These are phyloP conservation scores for Agrilus biguttatus DNA, from an alignment of 2,888 invertebrate genomes.

Conservation along the genomic window DNA sequence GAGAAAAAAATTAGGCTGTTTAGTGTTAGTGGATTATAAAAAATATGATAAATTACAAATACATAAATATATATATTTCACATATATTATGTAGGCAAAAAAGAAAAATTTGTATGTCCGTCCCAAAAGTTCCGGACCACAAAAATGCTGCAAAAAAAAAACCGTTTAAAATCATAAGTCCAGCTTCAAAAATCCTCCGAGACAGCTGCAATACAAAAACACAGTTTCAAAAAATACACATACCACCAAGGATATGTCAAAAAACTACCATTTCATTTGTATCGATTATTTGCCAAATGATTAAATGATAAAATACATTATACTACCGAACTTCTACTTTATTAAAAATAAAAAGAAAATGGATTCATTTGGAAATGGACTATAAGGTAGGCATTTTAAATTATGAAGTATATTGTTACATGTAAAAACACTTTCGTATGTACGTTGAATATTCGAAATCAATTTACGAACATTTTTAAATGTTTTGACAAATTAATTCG, in stretches of 20 bases:
- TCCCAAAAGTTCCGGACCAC: conserved; percentile 14
- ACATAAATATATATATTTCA: conserved; percentile 4
- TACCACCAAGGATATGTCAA: conserved; percentile 33
- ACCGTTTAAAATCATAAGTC: conserved; percentile 21
- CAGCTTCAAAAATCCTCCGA: conserved; percentile 27
- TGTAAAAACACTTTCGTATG: no score
- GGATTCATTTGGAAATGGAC: no score
- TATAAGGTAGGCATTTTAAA: no score
- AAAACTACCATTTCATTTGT: conserved; percentile 17
- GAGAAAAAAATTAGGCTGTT: neutral
- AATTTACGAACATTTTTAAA: no score
- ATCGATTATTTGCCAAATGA: no score
- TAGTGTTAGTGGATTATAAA: neutral
- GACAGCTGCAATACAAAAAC: conserved; percentile 33
- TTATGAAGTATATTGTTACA: no score
- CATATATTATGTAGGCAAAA: conserved; percentile 4
- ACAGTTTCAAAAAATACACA: conserved; percentile 26
- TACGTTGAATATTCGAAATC: no score
- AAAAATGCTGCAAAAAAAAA: conserved; percentile 27
- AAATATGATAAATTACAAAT: conserved; percentile 6
- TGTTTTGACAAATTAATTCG: no score
- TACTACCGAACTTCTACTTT: no score
- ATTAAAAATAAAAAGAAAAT: no score
- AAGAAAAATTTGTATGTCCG: conserved; percentile 10
- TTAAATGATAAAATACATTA: no score